Evolutionary conservation across 2,888 invertebrate species (phyloP), one percentile per base, ranked within the genome.

Genomic region (Omphaloscelis lunosa): DNA sequence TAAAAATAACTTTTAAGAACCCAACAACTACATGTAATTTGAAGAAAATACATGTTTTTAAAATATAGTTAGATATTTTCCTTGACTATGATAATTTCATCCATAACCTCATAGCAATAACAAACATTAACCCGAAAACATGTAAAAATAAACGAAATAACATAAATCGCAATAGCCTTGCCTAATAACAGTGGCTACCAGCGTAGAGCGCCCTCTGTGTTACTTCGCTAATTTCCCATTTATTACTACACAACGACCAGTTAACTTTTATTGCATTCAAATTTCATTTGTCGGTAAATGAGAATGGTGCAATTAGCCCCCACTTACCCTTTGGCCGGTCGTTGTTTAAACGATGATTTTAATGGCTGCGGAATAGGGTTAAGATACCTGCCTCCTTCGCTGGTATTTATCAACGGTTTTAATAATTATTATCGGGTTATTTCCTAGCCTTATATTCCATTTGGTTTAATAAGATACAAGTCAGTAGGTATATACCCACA

Each of bases 251-350:
- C 77, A 83, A 84, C 66, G 79, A 66, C 77, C 87, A 79, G 66
- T 89, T 86, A 87, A 77, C 83, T 88, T 89, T 87, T 85, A 89
- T 89, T 87, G 82, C 85, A 87, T 84, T 86, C 88, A 86, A 88
- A 89, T 88, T 86, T 86, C 79, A 85, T 85, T 89, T 77, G 84
- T 83, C 82, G 75, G 83, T 82, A 85, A 88, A 89, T 80, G 86
- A 85, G 77, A 91, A 90, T 89, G 83, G 86, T 68, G 87, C 88
- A 86, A 89, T 91, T 91, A 89, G 82, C 89, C 90, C 86, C 75
- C 87, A 86, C 86, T 89, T 90, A 88, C 89, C 87, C 84, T 87
- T 80, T 67, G 81, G 78, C 67, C 71, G 63, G 77, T 72, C 81
- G 74, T 81, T 81, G 58, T 75, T 78, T 77, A 75, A 84, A 87